phyloP scores from a whole-genome alignment of 2,113 vertebrate species.

The Noctilio leporinus region DNA sequence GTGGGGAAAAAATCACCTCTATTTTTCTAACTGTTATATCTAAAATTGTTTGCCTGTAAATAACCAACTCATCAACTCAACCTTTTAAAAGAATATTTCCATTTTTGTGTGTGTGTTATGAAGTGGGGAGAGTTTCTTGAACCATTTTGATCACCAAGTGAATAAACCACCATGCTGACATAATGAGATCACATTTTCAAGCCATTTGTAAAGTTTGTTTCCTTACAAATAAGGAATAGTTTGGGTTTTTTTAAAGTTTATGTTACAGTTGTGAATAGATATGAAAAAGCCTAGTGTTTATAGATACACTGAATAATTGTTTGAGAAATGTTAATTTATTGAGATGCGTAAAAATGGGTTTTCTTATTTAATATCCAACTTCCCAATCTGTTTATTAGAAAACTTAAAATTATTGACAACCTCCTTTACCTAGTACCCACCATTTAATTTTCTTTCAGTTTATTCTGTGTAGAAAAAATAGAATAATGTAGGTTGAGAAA shows the following conservation, averaged over 20 bases:
- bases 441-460: not conserved
- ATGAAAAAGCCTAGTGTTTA: not conserved
- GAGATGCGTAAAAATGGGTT: not conserved
- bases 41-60: not conserved
- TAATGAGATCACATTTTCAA: slow-evolving; percentile 32
- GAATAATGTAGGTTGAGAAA: not conserved
- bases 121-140: not conserved
- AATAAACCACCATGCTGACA: not conserved
- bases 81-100: not conserved
- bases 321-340: not conserved
- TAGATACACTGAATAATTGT: not conserved
- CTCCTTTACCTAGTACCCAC: not conserved
- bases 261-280: not conserved
- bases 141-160: not conserved
- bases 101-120: not conserved
- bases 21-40: not conserved
- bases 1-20: not conserved
- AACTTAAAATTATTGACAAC: not conserved
- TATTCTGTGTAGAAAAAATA: not conserved
- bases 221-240: not conserved
- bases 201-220: not conserved
- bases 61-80: not conserved
- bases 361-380: not conserved
- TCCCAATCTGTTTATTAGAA: not conserved
- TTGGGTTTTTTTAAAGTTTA: too few relatives aligned